Base-by-base conservation (phyloP, 2,797 vertebrate genomes). In the Taenioides sp. region DNA sequence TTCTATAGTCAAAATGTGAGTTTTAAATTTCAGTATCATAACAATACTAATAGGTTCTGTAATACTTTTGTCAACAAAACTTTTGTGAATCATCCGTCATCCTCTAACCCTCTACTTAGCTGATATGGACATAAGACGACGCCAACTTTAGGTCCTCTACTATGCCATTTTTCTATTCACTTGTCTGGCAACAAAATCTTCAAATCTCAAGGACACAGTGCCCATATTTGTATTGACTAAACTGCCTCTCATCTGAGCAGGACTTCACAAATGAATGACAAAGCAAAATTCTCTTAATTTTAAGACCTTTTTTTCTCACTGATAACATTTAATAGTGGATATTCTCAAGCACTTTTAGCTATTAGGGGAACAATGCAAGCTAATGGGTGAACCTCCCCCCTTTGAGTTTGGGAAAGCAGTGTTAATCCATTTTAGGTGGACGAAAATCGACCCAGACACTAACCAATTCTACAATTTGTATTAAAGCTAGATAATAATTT, bases 341-440 rank as follows among this genome's bases (percentile, higher is more conserved):
- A 79, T 70, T 77, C 63, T 85, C 60, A 59, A 72, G 69, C 70
- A 72, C 73, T 59, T 28, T 28, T 59, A 16, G 57, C 57, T 25
- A 28, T 59, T 59, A 59, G 81, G 72, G 79, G 76, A 88, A 91
- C 85, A 91, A 90, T 84, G 65, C 78, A 78, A 88, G n/a, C 25
- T 28, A 59, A 28, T 59, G 57, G 25, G 6, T 59, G 57, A 59
- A 59, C 3, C 22, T 23, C 11, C 22, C 22, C 55, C 2, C 7
- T 23, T 23, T 23, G 57, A 37, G 31, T 34, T 31, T 31, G 31
- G 31, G 34, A 37, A 37, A 59, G 57, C 27, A 17, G 16, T 4
- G 55, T 23, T 57, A 2, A 6, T 57, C 23, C 10, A 25, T 23
- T 7, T 6, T n/a, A n/a, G 18, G 23, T 57, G 9, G 23, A 57